Conservation (phyloP, 2,113 vertebrate genomes). For the Limanda limanda region DNA sequence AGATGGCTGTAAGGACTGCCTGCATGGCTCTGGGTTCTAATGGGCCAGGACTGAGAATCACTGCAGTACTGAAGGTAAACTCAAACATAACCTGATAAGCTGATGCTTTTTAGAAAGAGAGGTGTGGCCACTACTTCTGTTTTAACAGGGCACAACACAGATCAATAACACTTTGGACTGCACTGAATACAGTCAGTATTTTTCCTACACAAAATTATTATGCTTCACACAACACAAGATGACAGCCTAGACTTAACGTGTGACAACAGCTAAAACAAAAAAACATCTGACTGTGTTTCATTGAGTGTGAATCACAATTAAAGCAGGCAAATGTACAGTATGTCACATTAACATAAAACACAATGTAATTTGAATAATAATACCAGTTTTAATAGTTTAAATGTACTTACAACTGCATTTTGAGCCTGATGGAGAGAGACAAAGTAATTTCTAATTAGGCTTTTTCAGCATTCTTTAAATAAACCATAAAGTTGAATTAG, state of each 20-base stretch:
- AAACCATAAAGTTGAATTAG: not conserved
- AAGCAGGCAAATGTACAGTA: slow-evolving; percentile 10
- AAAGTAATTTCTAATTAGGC: slow-evolving; percentile 49
- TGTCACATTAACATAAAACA: slow-evolving; percentile 29
- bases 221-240: slow-evolving; percentile 14
- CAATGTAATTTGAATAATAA: slow-evolving; percentile 16
- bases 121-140: not conserved
- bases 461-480: too few relatives aligned
- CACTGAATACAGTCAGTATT: not conserved
- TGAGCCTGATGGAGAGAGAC: slow-evolving; percentile 65
- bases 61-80: not conserved
- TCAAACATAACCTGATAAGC: not conserved
- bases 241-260: slow-evolving; percentile 2
- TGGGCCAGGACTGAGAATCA: slow-evolving; percentile 9
- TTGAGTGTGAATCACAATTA: slow-evolving; percentile 22
- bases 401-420: slow-evolving; percentile 75
- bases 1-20: not conserved
- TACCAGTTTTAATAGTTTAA: slow-evolving; percentile 47
- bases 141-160: not conserved
- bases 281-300: slow-evolving; percentile 35
- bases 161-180: not conserved
- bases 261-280: not conserved
- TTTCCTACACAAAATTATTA: not conserved
- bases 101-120: not conserved
- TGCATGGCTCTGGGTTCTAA: slow-evolving; percentile 5